Base-by-base conservation (phyloP, 1,140 invertebrate genomes). In the Sminthurinus signatus region DNA sequence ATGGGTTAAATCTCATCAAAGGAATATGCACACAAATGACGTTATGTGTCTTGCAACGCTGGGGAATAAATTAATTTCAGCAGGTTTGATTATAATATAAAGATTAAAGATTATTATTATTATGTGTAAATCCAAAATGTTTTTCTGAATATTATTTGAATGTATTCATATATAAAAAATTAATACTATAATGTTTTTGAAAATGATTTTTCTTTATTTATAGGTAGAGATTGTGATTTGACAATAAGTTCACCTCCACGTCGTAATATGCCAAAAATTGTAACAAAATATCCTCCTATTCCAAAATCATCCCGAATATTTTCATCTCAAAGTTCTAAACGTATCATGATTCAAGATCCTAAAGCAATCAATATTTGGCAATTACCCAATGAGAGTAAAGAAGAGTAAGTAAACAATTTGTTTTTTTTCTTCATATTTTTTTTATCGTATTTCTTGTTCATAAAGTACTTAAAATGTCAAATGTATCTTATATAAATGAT, bases 21-120 rank as follows among this genome's bases (percentile, higher is more conserved):
- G 86, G 61, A 80, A 83, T 71, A 83, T 89, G 31, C 91, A 95
- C 76, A 83, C 85, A 25, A 89, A 95, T 75, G 91, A 93, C 78
- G 88, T 95, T 0, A 80, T 86, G 69, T 81, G 86, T 8, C 75
- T 95, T 31, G 78, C 82, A 2, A 75, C 81, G 67, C 79, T 80
- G 28, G 67, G 74, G 2, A 84, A 84, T 71, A 70, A 68, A 58
- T 76, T 94, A 25, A 84, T 87, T 73, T 93, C 90, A 2, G 88
- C 84, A 65, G 91, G 81, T 82, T 74, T n/a, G n/a, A n/a, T n/a
- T n/a, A n/a, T n/a, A n/a, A n/a, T n/a, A n/a, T n/a, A n/a, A n/a
- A n/a, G n/a, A n/a, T n/a, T n/a, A n/a, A n/a, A n/a, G n/a, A n/a
- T n/a, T n/a, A n/a, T n/a, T n/a, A n/a, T n/a, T n/a, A n/a, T n/a